Evolutionary conservation across 92 coral and sea anemone species (phyloP), one percentile per base, ranked within the genome.

Genomic region (Nematostella vectensis): DNA sequence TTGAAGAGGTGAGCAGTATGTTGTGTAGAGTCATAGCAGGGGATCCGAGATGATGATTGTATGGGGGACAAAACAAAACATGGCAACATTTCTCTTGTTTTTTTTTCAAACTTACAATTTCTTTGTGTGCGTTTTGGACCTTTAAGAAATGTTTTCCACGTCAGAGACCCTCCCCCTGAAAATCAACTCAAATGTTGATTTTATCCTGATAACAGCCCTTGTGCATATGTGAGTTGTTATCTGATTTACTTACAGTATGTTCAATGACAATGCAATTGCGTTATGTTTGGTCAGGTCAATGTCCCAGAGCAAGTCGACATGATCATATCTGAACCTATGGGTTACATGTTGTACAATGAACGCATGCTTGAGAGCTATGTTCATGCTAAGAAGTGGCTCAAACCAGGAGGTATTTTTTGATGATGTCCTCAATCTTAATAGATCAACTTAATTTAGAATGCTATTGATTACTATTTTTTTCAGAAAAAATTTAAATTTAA

Each of bases 251-350:
- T n/a, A n/a, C n/a, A n/a, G n/a, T n/a, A n/a, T n/a, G n/a, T n/a
- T n/a, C n/a, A n/a, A n/a, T n/a, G n/a, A n/a, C n/a, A n/a, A n/a
- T n/a, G n/a, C n/a, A n/a, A n/a, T n/a, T n/a, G n/a, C n/a, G n/a
- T n/a, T n/a, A n/a, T n/a, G n/a, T n/a, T n/a, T n/a, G n/a, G n/a
- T n/a, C 65, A 91, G 98, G 78, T 91, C 8, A 88, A 91, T 27
- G 86, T 91, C 47, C 96, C 98, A 12, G 98, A 91, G 57, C 62
- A 74, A 69, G 96, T 86, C 6, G 98, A 91, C 65, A 65, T 86
- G 27, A 91, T 91, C n/a, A 86, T 91, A 39, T 91, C 98, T 2
- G 98, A 91, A 54, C 98, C 98, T 11, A 91, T 91, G 98, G 98
- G 98, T 11, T 91, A 91, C 54, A 91, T 91, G 98, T 63, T 91